Base-by-base conservation (phyloP, 1,140 invertebrate species). In the Stratiolaelaps scimitus region DNA sequence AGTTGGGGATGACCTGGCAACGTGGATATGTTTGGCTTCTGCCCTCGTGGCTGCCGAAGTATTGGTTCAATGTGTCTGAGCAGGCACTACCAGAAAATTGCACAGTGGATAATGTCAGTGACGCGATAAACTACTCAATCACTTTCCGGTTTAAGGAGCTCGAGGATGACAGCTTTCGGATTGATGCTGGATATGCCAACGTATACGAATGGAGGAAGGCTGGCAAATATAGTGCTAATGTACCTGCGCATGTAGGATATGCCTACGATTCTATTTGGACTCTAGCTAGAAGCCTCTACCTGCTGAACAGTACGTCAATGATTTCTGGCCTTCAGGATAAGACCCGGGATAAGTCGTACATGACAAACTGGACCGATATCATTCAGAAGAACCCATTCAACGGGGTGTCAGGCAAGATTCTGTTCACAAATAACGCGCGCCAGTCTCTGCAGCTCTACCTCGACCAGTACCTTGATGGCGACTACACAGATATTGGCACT, bases 11-110 rank as follows among this genome's bases (percentile, higher is more conserved):
- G 83, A 84, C 82, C 19, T 78, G 77, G 2, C 72, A 75, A 34
- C 71, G 85, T 65, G 84, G 85, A 7, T 90, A 87, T 72, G 81
- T 88, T 0, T 90, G 88, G 88, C 89, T 90, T 71, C 74, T 91
- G 20, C 87, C 87, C 0, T 74, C 80, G 1, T 88, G 86, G 85
- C 80, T 87, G 66, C 74, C 78, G 1, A 71, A 75, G 5, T 76
- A 82, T 65, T 86, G 85, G 84, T 84, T 82, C 72, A 70, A 29
- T 67, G 69, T 40, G 10, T 15, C 64, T 66, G 69, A 34, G 73
- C 72, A 56, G 67, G 67, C 53, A 78, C 84, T 13, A 77, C 79
- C 1, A n/a, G n/a, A n/a, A n/a, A n/a, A n/a, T n/a, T 88, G 85
- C 72, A 81, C 78, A 0, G 82, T 80, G 1, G 69, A 71, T 4